Evolutionary conservation across 2,113 vertebrate genomes (phyloP).

Genomic region (Rhinichthys klamathensis): DNA sequence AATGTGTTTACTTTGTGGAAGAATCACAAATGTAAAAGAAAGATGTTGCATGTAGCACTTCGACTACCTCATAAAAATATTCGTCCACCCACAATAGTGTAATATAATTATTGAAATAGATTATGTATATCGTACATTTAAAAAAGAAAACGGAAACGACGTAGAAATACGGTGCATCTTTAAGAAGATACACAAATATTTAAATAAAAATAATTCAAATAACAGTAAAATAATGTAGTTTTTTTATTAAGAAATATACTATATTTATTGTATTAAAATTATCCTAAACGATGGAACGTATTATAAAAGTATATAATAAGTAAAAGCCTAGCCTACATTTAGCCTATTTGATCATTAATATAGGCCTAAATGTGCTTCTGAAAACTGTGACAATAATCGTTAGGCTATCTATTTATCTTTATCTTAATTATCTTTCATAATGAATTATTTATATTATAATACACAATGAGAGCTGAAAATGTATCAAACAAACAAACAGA

Average conservation of each 20-base stretch:
- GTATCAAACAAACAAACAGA: neutral
- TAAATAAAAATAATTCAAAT: no score
- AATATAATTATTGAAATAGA: neutral
- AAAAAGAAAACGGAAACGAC: neutral
- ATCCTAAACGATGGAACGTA: neutral
- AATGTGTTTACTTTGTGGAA: neutral
- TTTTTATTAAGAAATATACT: no score
- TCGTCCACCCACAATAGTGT: neutral
- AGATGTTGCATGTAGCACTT: neutral
- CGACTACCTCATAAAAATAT: neutral
- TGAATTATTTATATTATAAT: neutral
- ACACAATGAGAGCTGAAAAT: neutral
- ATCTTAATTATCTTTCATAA: neutral
- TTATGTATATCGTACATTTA: neutral
- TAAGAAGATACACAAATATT: no score
- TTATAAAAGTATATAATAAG: neutral
- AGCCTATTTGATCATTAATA: neutral
- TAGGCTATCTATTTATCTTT: no score
- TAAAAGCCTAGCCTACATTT: no score
- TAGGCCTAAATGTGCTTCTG: no score
- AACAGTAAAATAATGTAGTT: no score
- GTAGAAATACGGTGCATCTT: neutral
- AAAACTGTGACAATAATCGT: neutral
- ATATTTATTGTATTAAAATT: neutral
- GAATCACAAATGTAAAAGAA: neutral